Percentiles rank a stretch among this genome's conserved stretches.
Evolutionary conservation across 1,140 invertebrate species (phyloP).

Genomic region (Pachypsylla venusta): DNA sequence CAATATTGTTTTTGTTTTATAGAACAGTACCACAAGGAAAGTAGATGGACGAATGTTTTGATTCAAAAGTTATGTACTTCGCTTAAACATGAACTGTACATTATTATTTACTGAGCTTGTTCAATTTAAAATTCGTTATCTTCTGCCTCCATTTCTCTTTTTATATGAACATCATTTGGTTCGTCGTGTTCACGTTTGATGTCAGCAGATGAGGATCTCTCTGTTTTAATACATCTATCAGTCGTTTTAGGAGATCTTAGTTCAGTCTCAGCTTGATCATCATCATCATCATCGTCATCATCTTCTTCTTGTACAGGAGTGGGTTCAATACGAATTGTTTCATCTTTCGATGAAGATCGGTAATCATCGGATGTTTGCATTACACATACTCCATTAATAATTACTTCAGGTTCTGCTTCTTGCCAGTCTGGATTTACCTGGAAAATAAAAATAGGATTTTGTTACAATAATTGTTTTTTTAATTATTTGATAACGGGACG

Average conservation of each 20-base stretch:
- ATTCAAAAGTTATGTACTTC: too few species aligned
- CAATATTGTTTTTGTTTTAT: too few species aligned
- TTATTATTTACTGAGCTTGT: too few species aligned
- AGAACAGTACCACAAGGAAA: too few species aligned
- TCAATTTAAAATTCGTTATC: neutral
- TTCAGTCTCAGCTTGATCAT: too few species aligned
- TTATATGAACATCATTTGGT: neutral
- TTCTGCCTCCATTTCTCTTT: neutral
- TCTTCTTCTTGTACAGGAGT: conserved; percentile 45
- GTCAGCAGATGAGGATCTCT: neutral
- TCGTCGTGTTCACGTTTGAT: neutral
- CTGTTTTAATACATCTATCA: neutral
- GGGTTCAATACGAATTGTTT: conserved; percentile 54
- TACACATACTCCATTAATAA: conserved; percentile 83
- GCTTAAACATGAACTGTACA: too few species aligned
- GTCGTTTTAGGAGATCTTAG: neutral
- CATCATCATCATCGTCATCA: conserved; percentile 27
- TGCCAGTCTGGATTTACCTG: conserved; percentile 69
- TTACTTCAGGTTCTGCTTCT: conserved; percentile 54
- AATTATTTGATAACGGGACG: neutral
- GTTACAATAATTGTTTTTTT: neutral
- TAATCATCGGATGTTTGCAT: conserved; percentile 66
- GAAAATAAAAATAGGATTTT: neutral
- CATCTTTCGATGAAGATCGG: conserved; percentile 42
- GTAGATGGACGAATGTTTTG: too few species aligned